phyloP scores from a whole-genome alignment of 2,888 invertebrate genomes.

The Chromoteleia sp. region DNA sequence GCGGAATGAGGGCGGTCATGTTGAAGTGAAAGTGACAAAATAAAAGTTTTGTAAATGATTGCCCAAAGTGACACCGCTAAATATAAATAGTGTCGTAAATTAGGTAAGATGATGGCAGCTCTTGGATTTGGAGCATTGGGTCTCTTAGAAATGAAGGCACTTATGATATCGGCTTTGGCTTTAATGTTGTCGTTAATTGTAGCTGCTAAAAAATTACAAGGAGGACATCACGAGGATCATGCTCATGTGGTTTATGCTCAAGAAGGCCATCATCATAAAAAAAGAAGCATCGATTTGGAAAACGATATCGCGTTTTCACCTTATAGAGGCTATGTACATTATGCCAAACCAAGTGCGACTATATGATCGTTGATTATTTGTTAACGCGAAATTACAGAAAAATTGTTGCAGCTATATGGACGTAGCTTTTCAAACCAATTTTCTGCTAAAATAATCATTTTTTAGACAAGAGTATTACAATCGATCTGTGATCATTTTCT shows the following conservation, averaged over 20 bases:
- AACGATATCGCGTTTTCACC: conserved; percentile 79
- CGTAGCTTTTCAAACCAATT: not conserved
- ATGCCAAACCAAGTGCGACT: conserved; percentile 71
- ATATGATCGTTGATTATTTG: conserved; percentile 61
- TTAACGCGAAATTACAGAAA: conserved; percentile 7
- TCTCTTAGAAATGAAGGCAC: conserved; percentile 91
- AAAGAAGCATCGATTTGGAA: conserved; percentile 77
- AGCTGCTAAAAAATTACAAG: conserved; percentile 90
- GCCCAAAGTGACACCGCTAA: too few species aligned
- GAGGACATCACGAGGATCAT: conserved; percentile 87
- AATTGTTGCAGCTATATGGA: not conserved
- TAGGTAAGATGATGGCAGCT: conserved; percentile 89
- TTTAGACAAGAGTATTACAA: conserved; percentile 22
- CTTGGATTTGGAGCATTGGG: conserved; percentile 91
- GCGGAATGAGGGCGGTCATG: conserved; percentile 87
- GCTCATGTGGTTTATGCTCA: conserved; percentile 87
- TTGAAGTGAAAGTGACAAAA: conserved; percentile 87
- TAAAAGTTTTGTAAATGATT: conserved; percentile 8
- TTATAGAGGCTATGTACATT: conserved; percentile 84
- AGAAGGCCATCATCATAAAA: conserved; percentile 87
- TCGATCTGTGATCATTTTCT: conserved; percentile 2
- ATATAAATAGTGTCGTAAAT: too few species aligned
- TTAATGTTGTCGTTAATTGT: conserved; percentile 91
- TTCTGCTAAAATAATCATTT: not conserved
- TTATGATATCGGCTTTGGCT: conserved; percentile 90